These are phyloP conservation scores for Aleiodes sp. DNA, from an alignment of 1,140 invertebrate species.

Conservation along the genomic window DNA sequence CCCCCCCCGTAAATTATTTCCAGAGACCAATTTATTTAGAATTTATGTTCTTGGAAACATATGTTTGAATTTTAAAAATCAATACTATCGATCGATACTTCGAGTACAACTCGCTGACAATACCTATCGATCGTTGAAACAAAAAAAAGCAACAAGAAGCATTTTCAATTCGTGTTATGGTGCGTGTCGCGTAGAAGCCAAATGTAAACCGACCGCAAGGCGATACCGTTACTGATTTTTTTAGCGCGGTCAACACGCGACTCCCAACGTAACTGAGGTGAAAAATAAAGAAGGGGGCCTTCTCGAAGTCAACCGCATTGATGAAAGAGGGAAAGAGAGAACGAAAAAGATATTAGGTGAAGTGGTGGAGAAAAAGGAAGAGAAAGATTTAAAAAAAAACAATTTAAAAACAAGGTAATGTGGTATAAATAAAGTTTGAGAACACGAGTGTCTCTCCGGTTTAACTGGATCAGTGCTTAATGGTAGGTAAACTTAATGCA, in stretches of 20 bases:
- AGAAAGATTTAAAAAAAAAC: background rate
- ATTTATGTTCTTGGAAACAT: background rate
- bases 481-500: background rate
- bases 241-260: slow-evolving; percentile 48
- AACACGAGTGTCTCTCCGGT: background rate
- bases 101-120: background rate
- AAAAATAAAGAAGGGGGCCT: slow-evolving; percentile 10
- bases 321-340: background rate
- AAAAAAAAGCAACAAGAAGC: slow-evolving; percentile 32
- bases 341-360: background rate
- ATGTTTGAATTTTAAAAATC: too few relatives aligned
- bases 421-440: slow-evolving; percentile 9
- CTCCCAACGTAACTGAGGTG: slow-evolving; percentile 11
- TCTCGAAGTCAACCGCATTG: slow-evolving; percentile 21
- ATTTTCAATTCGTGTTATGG: slow-evolving; percentile 37
- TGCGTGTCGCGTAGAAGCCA: slow-evolving; percentile 37
- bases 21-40: too few relatives aligned
- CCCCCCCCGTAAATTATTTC: too few relatives aligned
- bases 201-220: slow-evolving; percentile 53
- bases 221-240: slow-evolving; percentile 56
- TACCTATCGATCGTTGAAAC: background rate
- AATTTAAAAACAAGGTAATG: too few relatives aligned
- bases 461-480: background rate
- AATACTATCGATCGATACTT: background rate
- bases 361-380: background rate